Evolutionary conservation across 1,140 invertebrate genomes (phyloP).

Genomic region (Drosophila orena): DNA sequence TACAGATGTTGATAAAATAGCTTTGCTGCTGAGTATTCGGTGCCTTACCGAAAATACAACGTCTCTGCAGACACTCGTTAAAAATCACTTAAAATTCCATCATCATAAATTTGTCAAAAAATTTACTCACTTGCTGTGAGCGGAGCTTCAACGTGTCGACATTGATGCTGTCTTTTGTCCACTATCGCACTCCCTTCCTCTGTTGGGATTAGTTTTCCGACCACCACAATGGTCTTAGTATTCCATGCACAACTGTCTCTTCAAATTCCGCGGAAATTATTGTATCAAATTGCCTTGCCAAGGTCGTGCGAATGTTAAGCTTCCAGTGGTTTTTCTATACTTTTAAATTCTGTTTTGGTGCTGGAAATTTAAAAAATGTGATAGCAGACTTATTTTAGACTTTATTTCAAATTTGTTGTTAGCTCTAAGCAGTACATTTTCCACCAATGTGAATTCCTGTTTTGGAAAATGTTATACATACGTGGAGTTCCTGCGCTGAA

Average conservation of each 20-base stretch:
- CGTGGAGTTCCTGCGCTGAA: neutral
- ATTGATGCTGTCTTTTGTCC: conserved; percentile 39
- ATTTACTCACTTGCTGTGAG: conserved; percentile 27
- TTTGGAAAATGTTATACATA: neutral
- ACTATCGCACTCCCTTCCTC: conserved; percentile 16
- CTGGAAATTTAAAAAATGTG: no score
- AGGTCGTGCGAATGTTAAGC: conserved; percentile 18
- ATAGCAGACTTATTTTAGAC: no score
- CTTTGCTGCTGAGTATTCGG: neutral
- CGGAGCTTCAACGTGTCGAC: conserved; percentile 42
- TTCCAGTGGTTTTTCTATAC: neutral
- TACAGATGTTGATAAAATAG: conserved; percentile 18
- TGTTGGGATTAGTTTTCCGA: conserved; percentile 33
- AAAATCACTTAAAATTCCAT: conserved; percentile 85
- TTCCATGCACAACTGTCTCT: conserved; percentile 6
- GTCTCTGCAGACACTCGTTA: conserved; percentile 72
- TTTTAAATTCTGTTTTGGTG: no score
- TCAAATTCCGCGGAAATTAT: conserved; percentile 6
- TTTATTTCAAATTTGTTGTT: no score
- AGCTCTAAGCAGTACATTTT: no score
- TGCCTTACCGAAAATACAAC: conserved; percentile 7
- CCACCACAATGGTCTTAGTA: conserved; percentile 12
- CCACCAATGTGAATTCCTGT: neutral
- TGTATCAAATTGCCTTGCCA: conserved; percentile 4
- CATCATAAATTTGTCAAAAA: conserved; percentile 85